Base-by-base conservation (phyloP, 2,113 vertebrate genomes). In the Ceratotherium simum region DNA sequence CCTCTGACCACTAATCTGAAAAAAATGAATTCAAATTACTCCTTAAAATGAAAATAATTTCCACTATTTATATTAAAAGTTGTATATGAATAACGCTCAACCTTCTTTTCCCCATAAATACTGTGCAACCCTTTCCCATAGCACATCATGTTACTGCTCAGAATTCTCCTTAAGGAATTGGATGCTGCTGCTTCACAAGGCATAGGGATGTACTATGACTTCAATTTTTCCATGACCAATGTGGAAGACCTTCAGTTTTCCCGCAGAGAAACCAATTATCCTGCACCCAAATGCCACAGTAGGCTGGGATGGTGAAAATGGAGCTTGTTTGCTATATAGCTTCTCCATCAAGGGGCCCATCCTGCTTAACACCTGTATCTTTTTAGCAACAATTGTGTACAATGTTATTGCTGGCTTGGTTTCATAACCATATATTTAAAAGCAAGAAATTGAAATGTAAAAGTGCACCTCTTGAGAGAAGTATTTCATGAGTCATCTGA, bases 371-470 rank as follows among this genome's bases (percentile, higher is more conserved):
- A 90, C 25, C n/a, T 62, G 16, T 17, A 81, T 16, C 69, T 42
- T 48, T 87, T 58, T 27, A 96, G 64, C 29, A 89, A 91, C 39
- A 64, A 93, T 60, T 84, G 8, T 23, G 16, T 33, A 73, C 23
- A 76, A 29, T 46, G 8, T 46, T 97, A 95, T 31, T 95, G n/a
- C 60, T 95, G 60, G 72, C 72, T 79, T 91, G 31, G 51, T 51
- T 89, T 96, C 36, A 82, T 82, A 90, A 64, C n/a, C 21, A 65
- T 51, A 42, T 25, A 92, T 88, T 62, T 75, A 51, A 90, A 96
- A 86, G 72, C 67, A 90, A 91, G 85, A 72, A 86, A 75, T 0
- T 72, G 20, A 86, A 95, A 73, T 69, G 14, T 64, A 87, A 91
- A 93, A 56, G 25, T 46, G 21, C 1, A 10, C n/a, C n/a, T 67